Evolutionary conservation across 2,888 invertebrate species (phyloP), one percentile per base, ranked within the genome.

Genomic region (Tetragonula carbonaria): DNA sequence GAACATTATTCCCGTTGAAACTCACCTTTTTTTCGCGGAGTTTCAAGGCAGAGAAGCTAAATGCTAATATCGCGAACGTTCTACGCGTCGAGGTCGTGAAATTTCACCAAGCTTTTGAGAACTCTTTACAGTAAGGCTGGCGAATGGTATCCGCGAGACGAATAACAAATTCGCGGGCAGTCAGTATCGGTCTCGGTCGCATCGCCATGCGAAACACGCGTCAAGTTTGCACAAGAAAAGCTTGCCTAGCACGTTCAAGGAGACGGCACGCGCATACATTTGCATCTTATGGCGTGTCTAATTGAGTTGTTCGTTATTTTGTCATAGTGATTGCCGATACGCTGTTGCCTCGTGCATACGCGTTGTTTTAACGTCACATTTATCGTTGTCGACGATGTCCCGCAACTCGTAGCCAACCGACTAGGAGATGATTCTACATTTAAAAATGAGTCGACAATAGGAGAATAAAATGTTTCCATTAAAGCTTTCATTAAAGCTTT

Each of bases 261-360:
- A 77, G 78, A 33, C 86, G 89, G 90, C 90, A 90, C 89, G 87
- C 86, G 90, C 88, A 89, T 88, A 91, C 85, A 90, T 93, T 92
- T 91, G 90, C 90, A 90, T 91, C 91, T 92, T 91, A 91, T 91
- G 90, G 88, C 82, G 86, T 82, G 84, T 80, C 90, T 92, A 92
- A 92, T 92, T 92, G 91, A 91, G 90, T 90, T 86, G 90, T 91
- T 92, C 85, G 87, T 92, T 92, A 90, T 91, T 90, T 91, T 82
- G 85, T 86, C 87, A 59, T 84, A 80, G 82, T 76, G 82, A 86
- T 88, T 81, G 82, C 79, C 75, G 78, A 63, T 65, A 18, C 66
- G 28, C 76, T 70, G 83, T 81, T 77, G 78, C 71, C 78, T 62
- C 68, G 79, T n/a, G 59, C 71, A 79, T 18, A 28, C 81, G 75